These are phyloP conservation scores for Bufo bufo DNA, from an alignment of 2,113 vertebrate species.

Conservation along the genomic window DNA sequence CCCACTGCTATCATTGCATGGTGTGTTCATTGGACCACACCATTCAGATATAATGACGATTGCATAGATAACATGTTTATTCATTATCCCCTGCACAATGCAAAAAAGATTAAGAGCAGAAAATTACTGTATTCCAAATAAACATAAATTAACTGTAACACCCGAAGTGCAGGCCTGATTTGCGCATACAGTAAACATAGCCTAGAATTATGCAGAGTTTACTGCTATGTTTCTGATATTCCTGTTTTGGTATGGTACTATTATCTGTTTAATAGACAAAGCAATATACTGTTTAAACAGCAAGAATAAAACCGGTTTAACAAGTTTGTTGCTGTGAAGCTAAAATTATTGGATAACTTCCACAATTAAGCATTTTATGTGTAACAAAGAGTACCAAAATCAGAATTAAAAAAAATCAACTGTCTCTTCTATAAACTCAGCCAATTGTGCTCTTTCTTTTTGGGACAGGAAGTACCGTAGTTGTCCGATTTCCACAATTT, in stretches of 20 bases:
- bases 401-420: neutral
- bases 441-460: too few species aligned
- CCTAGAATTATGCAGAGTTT: neutral
- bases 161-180: neutral
- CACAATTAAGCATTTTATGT: conserved; percentile 25
- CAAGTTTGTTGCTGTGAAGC: conserved; percentile 20
- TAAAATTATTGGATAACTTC: conserved; percentile 21
- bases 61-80: neutral
- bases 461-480: too few species aligned
- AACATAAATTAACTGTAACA: neutral
- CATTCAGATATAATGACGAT: too few species aligned
- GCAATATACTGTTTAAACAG: conserved; percentile 11
- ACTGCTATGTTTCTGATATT: neutral
- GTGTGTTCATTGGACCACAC: too few species aligned
- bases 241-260: neutral
- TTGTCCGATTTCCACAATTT: too few species aligned
- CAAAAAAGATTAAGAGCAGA: neutral
- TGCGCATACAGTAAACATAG: neutral
- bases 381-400: neutral
- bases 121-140: neutral
- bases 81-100: neutral
- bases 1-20: too few species aligned
- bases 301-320: conserved; percentile 40
- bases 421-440: neutral
- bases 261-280: conserved; percentile 25